Base-by-base conservation (phyloP, 2,113 vertebrate species). In the Scophthalmus maximus region DNA sequence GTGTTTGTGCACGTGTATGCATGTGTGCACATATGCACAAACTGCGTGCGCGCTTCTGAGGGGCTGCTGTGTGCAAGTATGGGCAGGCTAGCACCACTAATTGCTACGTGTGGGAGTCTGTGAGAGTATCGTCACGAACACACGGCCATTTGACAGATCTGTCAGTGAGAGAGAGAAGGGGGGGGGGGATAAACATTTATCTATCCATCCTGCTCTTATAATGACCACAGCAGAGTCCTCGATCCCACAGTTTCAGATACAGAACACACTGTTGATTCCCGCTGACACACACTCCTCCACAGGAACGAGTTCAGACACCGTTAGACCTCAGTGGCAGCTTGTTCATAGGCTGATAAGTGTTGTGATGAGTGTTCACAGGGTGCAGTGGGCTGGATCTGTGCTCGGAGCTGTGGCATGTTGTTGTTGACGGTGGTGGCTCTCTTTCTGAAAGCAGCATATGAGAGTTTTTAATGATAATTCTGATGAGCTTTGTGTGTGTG, bases 71-170 rank as follows among this genome's bases (percentile, higher is more conserved):
- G 57, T 52, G 47, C 38, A 66, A 76, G 72, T 38, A 61, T 11
- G 20, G 46, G 44, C 59, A 62, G 67, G 76, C 75, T 57, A 59
- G 30, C 36, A 11, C n/a, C 60, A 55, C 82, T 80, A 85, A 84
- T 84, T 85, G 70, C 65, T 51, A 38, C 30, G 75, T 73, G 81
- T 81, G 71, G 83, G 82, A 79, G 81, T 64, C 47, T 78, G 79
- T 76, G 61, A 87, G 76, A 80, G 74, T 59, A 55, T 65, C 6
- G 38, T 79, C 82, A 87, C 36, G 20, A 76, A 79, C 77, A 79
- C 53, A 26, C 46, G 63, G 61, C 57, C 74, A 79, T 76, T 83
- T 82, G 61, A 80, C 59, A 70, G 64, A 82, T 82, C 66, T 68
- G 61, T 58, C 40, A 26, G 51, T 22, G 56, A 46, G 27, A 22